phyloP scores from a whole-genome alignment of 2,113 vertebrate genomes.

The Odocoileus hemionus region DNA sequence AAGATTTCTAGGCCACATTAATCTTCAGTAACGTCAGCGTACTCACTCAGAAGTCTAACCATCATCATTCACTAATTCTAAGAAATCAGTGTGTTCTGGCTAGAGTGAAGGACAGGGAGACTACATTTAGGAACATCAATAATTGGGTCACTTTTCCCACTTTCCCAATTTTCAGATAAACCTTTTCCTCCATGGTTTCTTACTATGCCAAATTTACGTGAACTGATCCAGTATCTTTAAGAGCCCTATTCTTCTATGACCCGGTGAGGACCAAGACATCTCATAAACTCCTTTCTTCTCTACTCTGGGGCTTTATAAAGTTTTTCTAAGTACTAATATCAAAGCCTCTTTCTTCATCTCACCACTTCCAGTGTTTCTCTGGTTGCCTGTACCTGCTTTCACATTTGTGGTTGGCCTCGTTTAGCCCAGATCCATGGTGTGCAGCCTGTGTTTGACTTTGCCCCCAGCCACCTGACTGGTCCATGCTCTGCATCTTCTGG shows the following conservation, averaged over 20 bases:
- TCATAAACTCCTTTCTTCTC: background rate
- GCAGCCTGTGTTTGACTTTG: background rate
- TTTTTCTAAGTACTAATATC: background rate
- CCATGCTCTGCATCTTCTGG: background rate
- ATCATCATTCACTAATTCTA: background rate
- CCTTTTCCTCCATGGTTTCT: background rate
- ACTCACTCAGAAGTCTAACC: background rate
- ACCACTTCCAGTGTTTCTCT: background rate
- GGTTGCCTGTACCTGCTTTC: background rate
- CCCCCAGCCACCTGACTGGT: background rate
- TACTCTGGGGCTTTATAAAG: background rate
- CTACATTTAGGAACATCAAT: background rate
- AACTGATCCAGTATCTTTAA: background rate
- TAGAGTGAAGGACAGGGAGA: background rate
- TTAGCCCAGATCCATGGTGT: background rate
- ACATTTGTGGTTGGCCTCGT: rapidly evolving
- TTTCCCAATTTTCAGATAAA: background rate
- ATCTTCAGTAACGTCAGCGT: background rate
- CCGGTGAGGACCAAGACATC: background rate
- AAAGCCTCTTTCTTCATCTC: background rate
- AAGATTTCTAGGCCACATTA: background rate
- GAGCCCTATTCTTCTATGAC: background rate
- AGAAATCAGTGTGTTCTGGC: background rate
- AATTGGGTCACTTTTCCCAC: background rate
- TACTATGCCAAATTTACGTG: background rate